A percentile compares a stretch with the other conserved stretches of the same genome.
Evolutionary conservation across 2,113 vertebrate species (phyloP).

Genomic region (Grallaria varia): DNA sequence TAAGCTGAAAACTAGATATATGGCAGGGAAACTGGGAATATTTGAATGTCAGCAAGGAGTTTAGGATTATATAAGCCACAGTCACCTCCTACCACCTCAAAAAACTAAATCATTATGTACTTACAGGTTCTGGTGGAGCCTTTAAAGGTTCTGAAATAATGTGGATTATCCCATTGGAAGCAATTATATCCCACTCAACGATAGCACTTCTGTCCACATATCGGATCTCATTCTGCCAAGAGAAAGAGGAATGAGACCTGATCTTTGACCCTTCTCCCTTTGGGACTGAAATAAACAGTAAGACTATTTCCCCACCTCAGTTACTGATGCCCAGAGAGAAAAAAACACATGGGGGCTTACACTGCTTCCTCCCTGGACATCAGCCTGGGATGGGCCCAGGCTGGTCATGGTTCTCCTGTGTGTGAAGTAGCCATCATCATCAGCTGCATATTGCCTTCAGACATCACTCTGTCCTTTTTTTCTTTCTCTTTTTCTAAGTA

Average conservation of each 20-base stretch:
- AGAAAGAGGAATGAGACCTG: not conserved
- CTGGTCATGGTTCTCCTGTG: not conserved
- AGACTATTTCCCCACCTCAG: not conserved
- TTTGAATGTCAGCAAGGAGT: not conserved
- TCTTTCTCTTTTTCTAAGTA: not conserved
- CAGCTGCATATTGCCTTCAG: not conserved
- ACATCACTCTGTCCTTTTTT: not conserved
- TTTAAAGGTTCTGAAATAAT: slow-evolving; percentile 84
- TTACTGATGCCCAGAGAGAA: not conserved
- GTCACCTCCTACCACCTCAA: not conserved
- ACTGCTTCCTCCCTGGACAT: not conserved
- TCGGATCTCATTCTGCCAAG: slow-evolving; percentile 64
- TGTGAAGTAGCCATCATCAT: not conserved
- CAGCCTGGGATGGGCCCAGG: not conserved
- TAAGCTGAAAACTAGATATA: not conserved
- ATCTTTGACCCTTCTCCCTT: not conserved
- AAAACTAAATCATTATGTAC: not conserved
- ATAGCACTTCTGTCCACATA: slow-evolving; percentile 86
- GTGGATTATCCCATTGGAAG: slow-evolving; percentile 93
- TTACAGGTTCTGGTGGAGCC: slow-evolving; percentile 80
- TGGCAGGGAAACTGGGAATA: not conserved
- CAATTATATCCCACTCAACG: slow-evolving; percentile 80
- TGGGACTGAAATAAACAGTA: not conserved
- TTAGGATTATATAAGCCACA: not conserved
- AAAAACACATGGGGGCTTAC: not conserved